Percentiles rank a stretch among this genome's conserved stretches.
Conservation (phyloP, 2,797 vertebrate species). For the Acanthornis magna region DNA sequence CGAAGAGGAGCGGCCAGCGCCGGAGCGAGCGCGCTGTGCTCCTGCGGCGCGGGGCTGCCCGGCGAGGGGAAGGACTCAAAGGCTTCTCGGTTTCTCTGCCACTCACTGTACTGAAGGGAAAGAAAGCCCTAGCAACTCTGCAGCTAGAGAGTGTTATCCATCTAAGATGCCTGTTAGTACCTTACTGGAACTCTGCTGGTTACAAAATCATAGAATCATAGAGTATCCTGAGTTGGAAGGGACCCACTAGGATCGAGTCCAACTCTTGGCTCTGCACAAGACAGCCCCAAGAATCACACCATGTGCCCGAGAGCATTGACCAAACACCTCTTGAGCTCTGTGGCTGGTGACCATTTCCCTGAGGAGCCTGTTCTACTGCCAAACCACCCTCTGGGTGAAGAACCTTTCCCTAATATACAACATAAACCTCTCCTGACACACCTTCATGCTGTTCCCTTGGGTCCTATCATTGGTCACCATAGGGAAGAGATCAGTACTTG, state of each 20-base stretch:
- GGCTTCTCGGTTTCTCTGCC: background rate
- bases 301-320: background rate
- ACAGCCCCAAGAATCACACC: no score
- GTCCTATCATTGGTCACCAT: accelerated
- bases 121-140: background rate
- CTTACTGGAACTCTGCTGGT: background rate
- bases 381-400: background rate
- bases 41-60: background rate
- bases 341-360: background rate
- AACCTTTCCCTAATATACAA: background rate
- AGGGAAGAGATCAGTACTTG: accelerated
- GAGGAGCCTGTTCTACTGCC: background rate
- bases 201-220: background rate
- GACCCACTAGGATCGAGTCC: background rate
- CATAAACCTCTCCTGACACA: background rate
- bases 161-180: background rate
- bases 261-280: background rate
- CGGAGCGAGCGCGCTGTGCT: background rate
- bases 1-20: background rate
- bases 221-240: background rate
- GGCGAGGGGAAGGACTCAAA: background rate
- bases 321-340: background rate
- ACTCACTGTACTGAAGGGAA: accelerated
- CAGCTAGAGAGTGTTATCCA: background rate
- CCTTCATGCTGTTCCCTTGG: accelerated